Evolutionary conservation across 2,113 vertebrate species (phyloP).

Genomic region (Chelonoidis abingdonii): DNA sequence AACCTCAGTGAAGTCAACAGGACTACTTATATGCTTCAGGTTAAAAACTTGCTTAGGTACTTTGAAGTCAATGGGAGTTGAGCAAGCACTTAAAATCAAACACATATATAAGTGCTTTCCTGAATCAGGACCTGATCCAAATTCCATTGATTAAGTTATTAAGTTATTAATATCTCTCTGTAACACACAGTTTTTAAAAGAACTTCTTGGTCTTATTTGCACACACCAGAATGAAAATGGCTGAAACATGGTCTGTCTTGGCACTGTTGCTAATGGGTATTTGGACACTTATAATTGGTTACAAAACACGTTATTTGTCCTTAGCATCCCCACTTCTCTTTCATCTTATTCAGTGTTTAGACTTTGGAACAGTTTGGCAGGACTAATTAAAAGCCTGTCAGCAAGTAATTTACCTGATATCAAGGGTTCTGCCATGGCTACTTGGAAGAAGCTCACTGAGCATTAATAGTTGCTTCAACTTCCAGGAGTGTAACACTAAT

Average conservation of each 20-base stretch:
- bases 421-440: background rate
- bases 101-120: background rate
- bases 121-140: background rate
- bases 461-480: background rate
- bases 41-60: background rate
- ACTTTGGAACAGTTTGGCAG: background rate
- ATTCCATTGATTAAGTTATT: background rate
- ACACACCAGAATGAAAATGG: background rate
- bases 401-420: background rate
- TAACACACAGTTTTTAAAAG: background rate
- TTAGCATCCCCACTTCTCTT: background rate
- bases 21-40: background rate
- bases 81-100: background rate
- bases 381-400: background rate
- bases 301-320: background rate
- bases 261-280: background rate
- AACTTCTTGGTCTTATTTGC: background rate
- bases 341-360: background rate
- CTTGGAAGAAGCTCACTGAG: background rate
- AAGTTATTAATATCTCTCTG: background rate
- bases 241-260: background rate
- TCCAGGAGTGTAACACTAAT: background rate
- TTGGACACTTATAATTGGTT: background rate
- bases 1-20: background rate
- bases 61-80: background rate